Evolutionary conservation across 2,888 invertebrate species (phyloP).

Genomic region (Anorthoa munda): DNA sequence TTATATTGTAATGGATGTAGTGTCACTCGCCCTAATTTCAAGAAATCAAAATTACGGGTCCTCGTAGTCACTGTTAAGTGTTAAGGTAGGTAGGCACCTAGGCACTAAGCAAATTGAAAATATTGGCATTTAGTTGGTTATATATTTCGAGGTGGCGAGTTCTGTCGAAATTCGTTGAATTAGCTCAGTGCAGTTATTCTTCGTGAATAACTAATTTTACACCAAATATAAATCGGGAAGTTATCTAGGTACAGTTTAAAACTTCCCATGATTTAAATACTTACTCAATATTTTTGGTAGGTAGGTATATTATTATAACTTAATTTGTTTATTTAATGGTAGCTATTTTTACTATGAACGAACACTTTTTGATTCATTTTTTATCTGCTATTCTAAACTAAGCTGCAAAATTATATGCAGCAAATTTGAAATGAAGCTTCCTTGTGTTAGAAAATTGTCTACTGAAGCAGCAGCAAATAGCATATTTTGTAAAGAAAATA

Average conservation of each 20-base stretch:
- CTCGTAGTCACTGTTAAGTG: constrained; percentile 48
- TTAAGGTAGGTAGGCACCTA: constrained; percentile 26
- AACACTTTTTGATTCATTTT: constrained; percentile 12
- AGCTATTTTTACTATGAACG: constrained; percentile 18
- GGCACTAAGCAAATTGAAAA: constrained; percentile 20
- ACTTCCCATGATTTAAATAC: background rate
- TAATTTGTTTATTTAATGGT: constrained; percentile 25
- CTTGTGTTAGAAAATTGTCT: background rate
- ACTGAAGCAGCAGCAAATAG: background rate
- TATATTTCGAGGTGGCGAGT: background rate
- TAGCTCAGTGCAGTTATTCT: constrained; percentile 1
- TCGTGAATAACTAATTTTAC: background rate
- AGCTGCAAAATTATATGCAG: background rate
- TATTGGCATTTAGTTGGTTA: constrained; percentile 42
- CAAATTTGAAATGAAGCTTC: background rate
- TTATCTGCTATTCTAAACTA: background rate
- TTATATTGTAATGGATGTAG: constrained; percentile 16
- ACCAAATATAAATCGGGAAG: background rate
- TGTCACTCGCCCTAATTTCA: constrained; percentile 42
- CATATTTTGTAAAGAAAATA: constrained; percentile 14
- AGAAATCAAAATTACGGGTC: constrained; percentile 67
- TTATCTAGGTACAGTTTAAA: background rate
- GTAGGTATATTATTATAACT: background rate
- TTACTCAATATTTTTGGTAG: constrained; percentile 12
- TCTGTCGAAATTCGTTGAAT: constrained; percentile 10